Conservation (phyloP, 1,140 invertebrate genomes). For the Drosophila willistoni region DNA sequence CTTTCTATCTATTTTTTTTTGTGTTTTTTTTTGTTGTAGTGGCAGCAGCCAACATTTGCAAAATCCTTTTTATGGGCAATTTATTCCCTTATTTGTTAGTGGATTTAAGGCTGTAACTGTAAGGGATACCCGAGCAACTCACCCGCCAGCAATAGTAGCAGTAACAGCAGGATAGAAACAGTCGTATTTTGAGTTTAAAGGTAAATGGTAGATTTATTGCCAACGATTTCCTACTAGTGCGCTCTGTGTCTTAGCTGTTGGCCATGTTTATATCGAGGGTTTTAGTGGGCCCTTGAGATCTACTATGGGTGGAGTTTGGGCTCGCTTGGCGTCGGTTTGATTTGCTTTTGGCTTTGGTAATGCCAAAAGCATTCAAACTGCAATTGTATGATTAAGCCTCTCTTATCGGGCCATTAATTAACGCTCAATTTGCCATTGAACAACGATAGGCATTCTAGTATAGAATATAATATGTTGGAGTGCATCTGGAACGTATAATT, state of each 20-base stretch:
- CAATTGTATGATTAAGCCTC: constrained; percentile 74
- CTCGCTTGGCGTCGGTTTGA: not conserved
- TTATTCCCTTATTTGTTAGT: constrained; percentile 80
- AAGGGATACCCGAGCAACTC: constrained; percentile 38
- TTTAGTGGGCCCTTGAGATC: constrained; percentile 72
- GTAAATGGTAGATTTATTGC: constrained; percentile 78
- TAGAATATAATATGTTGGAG: constrained; percentile 50
- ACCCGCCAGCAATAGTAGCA: not conserved
- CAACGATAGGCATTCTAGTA: constrained; percentile 48
- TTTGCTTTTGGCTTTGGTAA: constrained; percentile 38
- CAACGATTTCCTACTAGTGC: constrained; percentile 63
- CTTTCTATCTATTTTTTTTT: constrained; percentile 38
- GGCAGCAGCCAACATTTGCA: constrained; percentile 73
- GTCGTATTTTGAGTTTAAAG: constrained; percentile 78
- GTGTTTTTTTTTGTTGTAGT: constrained; percentile 51
- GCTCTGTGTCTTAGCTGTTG: constrained; percentile 51
- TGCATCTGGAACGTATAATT: constrained; percentile 67
- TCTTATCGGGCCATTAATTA: constrained; percentile 71
- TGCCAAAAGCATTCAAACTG: constrained; percentile 55
- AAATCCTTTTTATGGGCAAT: constrained; percentile 80
- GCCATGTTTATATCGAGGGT: constrained; percentile 70
- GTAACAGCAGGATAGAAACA: constrained; percentile 15
- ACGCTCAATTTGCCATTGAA: constrained; percentile 32
- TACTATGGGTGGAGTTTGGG: constrained; percentile 18
- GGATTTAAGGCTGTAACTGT: constrained; percentile 74